Evolutionary conservation across 2,888 invertebrate genomes (phyloP).

Genomic region (Allygus modestus): DNA sequence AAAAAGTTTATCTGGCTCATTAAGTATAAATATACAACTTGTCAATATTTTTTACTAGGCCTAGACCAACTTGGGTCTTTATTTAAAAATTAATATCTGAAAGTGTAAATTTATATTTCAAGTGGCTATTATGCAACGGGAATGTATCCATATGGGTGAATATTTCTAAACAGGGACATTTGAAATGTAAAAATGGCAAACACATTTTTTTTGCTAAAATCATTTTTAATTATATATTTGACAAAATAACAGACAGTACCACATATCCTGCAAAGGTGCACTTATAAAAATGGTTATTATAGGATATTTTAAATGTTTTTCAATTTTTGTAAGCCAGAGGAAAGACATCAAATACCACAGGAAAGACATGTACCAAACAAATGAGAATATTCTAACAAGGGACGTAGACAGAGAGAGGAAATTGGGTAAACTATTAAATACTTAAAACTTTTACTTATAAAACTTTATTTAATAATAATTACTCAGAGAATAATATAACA

Average conservation of each 20-base stretch:
- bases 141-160: too few species aligned
- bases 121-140: too few species aligned
- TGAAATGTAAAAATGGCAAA: background rate
- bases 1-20: too few species aligned
- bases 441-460: background rate
- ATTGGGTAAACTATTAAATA: background rate
- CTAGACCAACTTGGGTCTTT: too few species aligned
- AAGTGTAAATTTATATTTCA: too few species aligned
- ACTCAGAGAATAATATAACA: background rate
- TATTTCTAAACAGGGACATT: background rate
- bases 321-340: background rate
- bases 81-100: too few species aligned
- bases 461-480: background rate
- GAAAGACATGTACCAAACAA: background rate
- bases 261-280: conserved; percentile 3
- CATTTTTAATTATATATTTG: background rate
- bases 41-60: too few species aligned
- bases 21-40: too few species aligned
- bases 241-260: background rate
- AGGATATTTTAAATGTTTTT: too few species aligned
- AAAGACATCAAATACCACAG: background rate
- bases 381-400: conserved; percentile 13
- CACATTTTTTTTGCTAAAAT: background rate
- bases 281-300: too few species aligned
- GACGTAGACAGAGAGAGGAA: background rate